Base-by-base conservation (phyloP, 2,888 invertebrate species). In the Coenonympha arcania region DNA sequence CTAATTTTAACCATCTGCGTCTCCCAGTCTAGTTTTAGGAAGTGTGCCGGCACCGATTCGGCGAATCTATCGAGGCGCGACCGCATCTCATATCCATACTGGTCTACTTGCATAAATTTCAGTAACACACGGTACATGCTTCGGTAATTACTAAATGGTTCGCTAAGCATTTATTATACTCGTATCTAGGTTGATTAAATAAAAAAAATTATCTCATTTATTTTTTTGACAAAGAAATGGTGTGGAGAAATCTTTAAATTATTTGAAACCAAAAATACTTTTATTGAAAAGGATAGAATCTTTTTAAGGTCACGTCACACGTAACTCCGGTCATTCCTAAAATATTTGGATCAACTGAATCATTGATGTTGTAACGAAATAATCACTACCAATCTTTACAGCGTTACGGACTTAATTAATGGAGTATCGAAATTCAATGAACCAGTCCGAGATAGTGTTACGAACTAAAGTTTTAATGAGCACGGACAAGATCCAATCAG, bases 1-100 rank as follows among this genome's bases (percentile, higher is more conserved):
- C 86, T 86, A 85, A 86, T 86, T 86, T 85, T 85, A 86, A 82
- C 86, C 85, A 85, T 84, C 72, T 83, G 81, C 82, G 85, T 84
- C 80, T 82, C 82, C 69, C 78, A 76, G 79, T 76, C 79, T 80
- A 77, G 83, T 76, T 81, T 82, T 83, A 83, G 84, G 84, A 86
- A 83, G 83, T 84, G 79, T 79, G 83, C 79, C 83, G 81, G 59
- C 68, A 65, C 62, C 63, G 64, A 71, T 78, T 76, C 76, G 68
- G 62, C 68, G 75, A 75, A 78, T 74, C 71, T 71, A 78, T 72
- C 70, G 64, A 67, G 56, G 64, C 51, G 45, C 49, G 48, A 54
- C 54, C 50, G 34, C 60, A 60, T 60, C 57, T 44, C 44, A 41
- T 40, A 24, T 28, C 48, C 48, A 40, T 48, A 48, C 39, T 6